Evolutionary conservation across 2,888 invertebrate species (phyloP).

Genomic region (Limnephilus lunatus): DNA sequence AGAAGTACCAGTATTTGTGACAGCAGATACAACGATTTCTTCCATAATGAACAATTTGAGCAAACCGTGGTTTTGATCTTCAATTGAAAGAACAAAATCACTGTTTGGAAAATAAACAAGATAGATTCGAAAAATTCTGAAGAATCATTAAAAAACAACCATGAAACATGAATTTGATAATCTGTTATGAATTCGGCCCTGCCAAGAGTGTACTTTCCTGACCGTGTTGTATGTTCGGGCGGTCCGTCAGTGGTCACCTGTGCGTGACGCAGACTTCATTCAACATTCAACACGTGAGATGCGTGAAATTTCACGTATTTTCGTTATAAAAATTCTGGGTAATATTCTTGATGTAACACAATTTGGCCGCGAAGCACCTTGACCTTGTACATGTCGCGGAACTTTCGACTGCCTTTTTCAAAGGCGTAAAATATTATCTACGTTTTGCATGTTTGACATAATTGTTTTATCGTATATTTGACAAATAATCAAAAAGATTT

Average conservation of each 20-base stretch:
- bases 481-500: background rate
- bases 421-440: background rate
- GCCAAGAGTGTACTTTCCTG: background rate
- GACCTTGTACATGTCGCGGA: slow-evolving; percentile 31
- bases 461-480: background rate
- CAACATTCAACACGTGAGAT: slow-evolving; percentile 5
- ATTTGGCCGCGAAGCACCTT: background rate
- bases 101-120: too few relatives aligned
- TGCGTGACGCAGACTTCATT: slow-evolving; percentile 43
- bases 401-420: slow-evolving; percentile 7
- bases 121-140: too few relatives aligned
- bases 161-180: background rate
- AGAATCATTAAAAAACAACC: background rate
- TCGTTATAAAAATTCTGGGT: background rate
- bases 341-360: slow-evolving; percentile 6
- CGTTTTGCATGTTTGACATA: background rate
- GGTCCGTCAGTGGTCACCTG: background rate
- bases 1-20: too few relatives aligned
- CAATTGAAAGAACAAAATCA: too few relatives aligned
- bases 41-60: too few relatives aligned
- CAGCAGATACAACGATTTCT: too few relatives aligned
- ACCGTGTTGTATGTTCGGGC: background rate
- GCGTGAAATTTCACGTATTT: slow-evolving; percentile 26
- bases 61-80: too few relatives aligned
- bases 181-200: background rate